Evolutionary conservation across 1,140 invertebrate genomes (phyloP), one percentile per base, ranked within the genome.

Genomic region (Adoxophyes honmai): DNA sequence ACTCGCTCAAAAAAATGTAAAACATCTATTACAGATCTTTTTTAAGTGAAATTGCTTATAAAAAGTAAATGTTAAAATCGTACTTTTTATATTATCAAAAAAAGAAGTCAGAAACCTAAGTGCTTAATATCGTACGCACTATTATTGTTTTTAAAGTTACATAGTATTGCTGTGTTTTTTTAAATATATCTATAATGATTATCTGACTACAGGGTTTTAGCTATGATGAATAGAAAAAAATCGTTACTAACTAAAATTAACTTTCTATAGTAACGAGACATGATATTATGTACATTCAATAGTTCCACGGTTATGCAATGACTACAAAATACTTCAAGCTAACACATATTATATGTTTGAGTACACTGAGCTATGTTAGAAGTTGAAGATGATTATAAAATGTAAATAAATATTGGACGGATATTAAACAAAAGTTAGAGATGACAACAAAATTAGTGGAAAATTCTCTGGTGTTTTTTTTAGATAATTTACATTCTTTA

Each of bases 401-500:
- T 48, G 11, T 13, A 8, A 48, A 48, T 10, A 21, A 48, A 48
- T 11, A 9, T 48, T 48, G 42, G 42, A 48, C 42, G 42, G 42
- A 48, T 48, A 48, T 11, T 18, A 48, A 48, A 16, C 16, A 48
- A 48, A 48, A 7, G 16, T 44, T 7, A 48, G 21, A 36, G 4
- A 9, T 44, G 14, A 18, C 5, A 44, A 39, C 15, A 53, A 59
- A 36, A 58, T 33, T 35, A 54, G 33, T 48, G 38, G 34, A 38
- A 39, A 39, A 70, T 75, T 71, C 68, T 78, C 68, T 70, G 75
- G 65, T 67, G 60, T 66, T 67, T 58, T 59, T 52, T 55, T 64
- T n/a, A n/a, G n/a, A n/a, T n/a, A n/a, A n/a, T n/a, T n/a, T n/a
- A 16, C 10, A 18, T 11, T n/a, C 18, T 33, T 38, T 15, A 52